phyloP scores from a whole-genome alignment of 1,140 invertebrate genomes.

The Drosophila truncata region DNA sequence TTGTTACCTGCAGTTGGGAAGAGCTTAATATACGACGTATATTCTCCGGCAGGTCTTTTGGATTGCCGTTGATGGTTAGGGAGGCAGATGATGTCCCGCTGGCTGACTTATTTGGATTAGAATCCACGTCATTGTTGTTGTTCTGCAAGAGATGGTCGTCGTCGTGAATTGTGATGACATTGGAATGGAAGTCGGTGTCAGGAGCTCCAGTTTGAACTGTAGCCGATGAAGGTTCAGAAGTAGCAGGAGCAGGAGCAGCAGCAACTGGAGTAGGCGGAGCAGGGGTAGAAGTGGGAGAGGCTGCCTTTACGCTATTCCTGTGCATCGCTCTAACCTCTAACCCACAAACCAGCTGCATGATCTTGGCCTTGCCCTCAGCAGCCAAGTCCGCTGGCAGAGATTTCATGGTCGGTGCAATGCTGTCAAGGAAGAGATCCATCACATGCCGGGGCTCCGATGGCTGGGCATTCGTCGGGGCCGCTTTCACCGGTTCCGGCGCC shows the following conservation, averaged over 20 bases:
- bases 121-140: conserved; percentile 10
- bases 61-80: conserved; percentile 3
- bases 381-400: conserved; percentile 64
- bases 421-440: conserved; percentile 77
- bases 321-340: conserved; percentile 65
- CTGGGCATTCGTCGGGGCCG: background rate
- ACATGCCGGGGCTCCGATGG: conserved; percentile 36
- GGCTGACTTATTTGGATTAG: background rate
- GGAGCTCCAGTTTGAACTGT: background rate
- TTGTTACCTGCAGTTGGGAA: conserved; percentile 25
- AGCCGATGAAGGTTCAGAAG: background rate
- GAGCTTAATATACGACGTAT: conserved; percentile 32
- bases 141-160: conserved; percentile 3
- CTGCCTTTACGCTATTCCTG: conserved; percentile 5
- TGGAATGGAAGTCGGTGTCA: conserved; percentile 11
- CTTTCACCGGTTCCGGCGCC: background rate
- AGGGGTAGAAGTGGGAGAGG: background rate
- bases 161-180: conserved; percentile 22
- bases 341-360: conserved; percentile 76
- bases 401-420: conserved; percentile 76
- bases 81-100: background rate
- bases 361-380: conserved; percentile 74
- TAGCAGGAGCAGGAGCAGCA: background rate
- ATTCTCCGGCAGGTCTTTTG: conserved; percentile 17
- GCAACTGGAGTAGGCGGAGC: background rate